phyloP scores from a whole-genome alignment of 1,140 invertebrate species.

The Drosophila takahashii region DNA sequence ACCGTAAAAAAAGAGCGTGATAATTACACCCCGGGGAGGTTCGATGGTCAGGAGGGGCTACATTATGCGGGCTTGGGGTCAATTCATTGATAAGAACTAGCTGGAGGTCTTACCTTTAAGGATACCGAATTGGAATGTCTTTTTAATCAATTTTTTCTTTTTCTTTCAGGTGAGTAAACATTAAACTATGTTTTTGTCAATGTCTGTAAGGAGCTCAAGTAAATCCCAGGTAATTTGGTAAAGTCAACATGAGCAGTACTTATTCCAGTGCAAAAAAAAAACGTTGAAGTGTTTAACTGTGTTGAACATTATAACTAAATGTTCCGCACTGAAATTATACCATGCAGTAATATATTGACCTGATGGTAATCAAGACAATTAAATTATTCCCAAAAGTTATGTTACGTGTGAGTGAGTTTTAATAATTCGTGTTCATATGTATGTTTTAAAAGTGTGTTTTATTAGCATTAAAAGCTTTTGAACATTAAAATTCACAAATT shows the following conservation, averaged over 20 bases:
- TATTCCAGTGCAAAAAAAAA: background rate
- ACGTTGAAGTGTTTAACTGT: background rate
- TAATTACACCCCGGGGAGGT: conserved; percentile 56
- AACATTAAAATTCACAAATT: too few relatives aligned
- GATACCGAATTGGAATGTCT: conserved; percentile 9
- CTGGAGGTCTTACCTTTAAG: conserved; percentile 22
- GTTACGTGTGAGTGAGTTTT: background rate
- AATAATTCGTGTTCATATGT: background rate
- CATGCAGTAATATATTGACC: background rate
- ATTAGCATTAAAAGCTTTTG: too few relatives aligned
- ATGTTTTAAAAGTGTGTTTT: too few relatives aligned
- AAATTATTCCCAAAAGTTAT: background rate
- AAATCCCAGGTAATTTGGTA: conserved; percentile 26
- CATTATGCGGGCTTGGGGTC: conserved; percentile 43
- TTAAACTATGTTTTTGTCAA: background rate
- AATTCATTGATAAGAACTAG: conserved; percentile 28
- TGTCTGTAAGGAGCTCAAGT: background rate
- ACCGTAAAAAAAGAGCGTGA: conserved; percentile 49
- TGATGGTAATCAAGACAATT: background rate
- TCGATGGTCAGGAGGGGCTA: conserved; percentile 1
- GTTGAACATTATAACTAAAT: background rate
- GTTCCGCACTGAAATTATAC: background rate
- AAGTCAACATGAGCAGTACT: background rate
- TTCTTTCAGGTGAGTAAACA: conserved; percentile 63
- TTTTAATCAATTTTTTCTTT: conserved; percentile 30